Base-by-base conservation (phyloP, 2,113 vertebrate genomes). In the Pelodiscus sinensis region DNA sequence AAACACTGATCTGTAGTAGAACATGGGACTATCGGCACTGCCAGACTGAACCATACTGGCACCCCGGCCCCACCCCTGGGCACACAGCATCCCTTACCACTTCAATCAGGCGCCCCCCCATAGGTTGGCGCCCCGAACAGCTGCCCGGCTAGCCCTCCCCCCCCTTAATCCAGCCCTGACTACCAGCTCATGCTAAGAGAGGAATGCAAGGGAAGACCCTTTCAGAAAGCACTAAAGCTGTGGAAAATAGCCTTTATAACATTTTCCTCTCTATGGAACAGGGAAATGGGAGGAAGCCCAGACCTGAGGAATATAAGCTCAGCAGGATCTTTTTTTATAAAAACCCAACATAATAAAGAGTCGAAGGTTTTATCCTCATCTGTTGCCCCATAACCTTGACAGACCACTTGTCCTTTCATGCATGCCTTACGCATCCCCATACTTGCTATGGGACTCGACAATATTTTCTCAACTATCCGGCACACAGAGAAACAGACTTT, bases 191-290 rank as follows among this genome's bases (percentile, higher is more conserved):
- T 1, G 52, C 57, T 56, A 71, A 55, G 55, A 55, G 91, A 84
- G 58, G 16, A 56, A 38, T 0, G 0, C 27, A 2, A 84, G 82
- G 75, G 68, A 88, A 90, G 51, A 54, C 52, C 87, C 68, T 86
- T 57, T 51, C 56, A 51, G 22, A 25, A 90, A 86, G 44, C 4
- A 3, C 35, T 87, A 79, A 81, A 58, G 57, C 82, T 1, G 0
- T 14, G 82, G 92, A 79, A 94, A 71, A 93, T 87, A n/a, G 77
- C 78, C 87, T 89, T 79, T 1, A 52, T 62, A 92, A 54, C 81
- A 79, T 86, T 82, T 21, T 13, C 6, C 22, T 27, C 54, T 58
- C 65, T 57, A 6, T 11, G 65, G 24, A 38, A 25, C 1, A 82
- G 62, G 80, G 83, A 73, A 92, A 24, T 18, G 19, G 10, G 57